Evolutionary conservation across 2,113 vertebrate genomes (phyloP).

Genomic region (Mirza zaza): DNA sequence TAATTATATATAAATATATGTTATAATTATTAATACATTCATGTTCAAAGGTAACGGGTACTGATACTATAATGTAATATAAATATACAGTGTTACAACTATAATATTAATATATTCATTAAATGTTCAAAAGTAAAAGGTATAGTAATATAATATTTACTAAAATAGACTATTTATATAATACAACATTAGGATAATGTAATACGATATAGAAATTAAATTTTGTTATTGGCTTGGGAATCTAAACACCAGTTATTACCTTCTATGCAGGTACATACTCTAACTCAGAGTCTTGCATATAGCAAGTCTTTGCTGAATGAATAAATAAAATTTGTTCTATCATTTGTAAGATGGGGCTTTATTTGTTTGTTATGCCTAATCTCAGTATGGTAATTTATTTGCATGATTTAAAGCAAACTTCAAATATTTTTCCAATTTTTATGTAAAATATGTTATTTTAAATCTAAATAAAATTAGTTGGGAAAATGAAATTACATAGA

Average conservation of each 20-base stretch:
- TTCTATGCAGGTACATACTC: background rate
- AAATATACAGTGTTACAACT: background rate
- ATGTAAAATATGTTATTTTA: background rate
- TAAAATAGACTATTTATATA: background rate
- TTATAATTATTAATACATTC: no score
- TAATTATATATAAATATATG: no score
- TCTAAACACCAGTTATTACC: background rate
- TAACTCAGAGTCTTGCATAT: background rate
- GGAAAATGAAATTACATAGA: background rate
- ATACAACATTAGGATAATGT: background rate
- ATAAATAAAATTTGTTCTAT: background rate
- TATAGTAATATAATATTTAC: background rate
- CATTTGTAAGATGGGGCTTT: background rate
- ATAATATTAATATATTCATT: background rate
- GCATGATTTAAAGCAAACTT: background rate
- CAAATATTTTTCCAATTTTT: background rate
- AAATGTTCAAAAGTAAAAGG: background rate
- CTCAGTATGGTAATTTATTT: background rate
- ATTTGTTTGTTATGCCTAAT: background rate
- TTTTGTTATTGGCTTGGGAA: background rate
- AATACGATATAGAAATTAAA: background rate
- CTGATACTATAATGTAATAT: background rate
- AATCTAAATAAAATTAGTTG: background rate
- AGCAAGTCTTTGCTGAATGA: background rate
- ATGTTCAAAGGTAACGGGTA: no score